Conservation (phyloP, 2,888 invertebrate genomes). For the Caenorhabditis afra region DNA sequence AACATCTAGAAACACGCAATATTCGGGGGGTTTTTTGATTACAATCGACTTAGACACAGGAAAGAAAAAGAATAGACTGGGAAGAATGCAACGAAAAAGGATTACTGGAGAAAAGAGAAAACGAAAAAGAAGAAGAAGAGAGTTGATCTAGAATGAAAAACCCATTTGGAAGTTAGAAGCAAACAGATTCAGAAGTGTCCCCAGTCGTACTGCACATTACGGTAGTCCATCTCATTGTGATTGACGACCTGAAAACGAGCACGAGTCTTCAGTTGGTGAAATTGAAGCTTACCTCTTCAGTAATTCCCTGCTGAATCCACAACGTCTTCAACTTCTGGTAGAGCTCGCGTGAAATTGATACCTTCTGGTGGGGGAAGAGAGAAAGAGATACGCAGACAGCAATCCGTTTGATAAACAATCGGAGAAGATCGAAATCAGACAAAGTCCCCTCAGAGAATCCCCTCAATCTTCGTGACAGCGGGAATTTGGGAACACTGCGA, state of each 20-base stretch:
- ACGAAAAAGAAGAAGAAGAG: not conserved
- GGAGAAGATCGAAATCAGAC: too few species aligned
- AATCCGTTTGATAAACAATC: too few species aligned
- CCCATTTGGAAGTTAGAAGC: not conserved
- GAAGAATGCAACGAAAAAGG: not conserved
- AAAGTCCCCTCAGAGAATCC: too few species aligned
- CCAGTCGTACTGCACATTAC: slow-evolving; percentile 77
- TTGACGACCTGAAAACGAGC: slow-evolving; percentile 70
- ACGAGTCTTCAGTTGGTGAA: not conserved
- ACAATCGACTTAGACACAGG: slow-evolving; percentile 19
- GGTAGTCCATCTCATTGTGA: slow-evolving; percentile 78
- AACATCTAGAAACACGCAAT: slow-evolving; percentile 19
- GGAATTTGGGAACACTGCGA: too few species aligned
- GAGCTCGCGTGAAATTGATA: slow-evolving; percentile 83
- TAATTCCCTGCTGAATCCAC: slow-evolving; percentile 93
- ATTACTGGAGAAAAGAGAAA: slow-evolving; percentile 13
- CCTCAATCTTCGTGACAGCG: too few species aligned
- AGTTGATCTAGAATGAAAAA: slow-evolving; percentile 3
- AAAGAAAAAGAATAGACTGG: too few species aligned
- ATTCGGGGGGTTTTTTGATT: slow-evolving; percentile 13
- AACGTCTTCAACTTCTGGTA: slow-evolving; percentile 90
- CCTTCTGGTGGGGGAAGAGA: too few species aligned
- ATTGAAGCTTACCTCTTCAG: slow-evolving; percentile 84
- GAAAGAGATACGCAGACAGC: too few species aligned
- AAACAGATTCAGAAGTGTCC: slow-evolving; percentile 71